These are phyloP conservation scores for Pagetopsis macropterus DNA, from an alignment of 2,797 vertebrate species.

Conservation along the genomic window DNA sequence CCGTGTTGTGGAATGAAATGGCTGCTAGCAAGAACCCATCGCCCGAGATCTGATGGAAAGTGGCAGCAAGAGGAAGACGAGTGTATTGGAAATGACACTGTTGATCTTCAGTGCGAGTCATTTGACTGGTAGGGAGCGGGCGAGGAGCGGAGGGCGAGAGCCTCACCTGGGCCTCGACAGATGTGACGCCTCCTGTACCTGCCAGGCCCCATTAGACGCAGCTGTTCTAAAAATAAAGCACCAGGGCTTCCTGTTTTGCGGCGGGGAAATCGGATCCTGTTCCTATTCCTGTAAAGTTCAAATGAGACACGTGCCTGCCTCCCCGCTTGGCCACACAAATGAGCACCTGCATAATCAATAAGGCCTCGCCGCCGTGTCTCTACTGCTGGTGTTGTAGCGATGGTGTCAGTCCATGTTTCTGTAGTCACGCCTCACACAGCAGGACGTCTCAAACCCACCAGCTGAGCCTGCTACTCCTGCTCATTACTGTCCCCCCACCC, in stretches of 20 bases:
- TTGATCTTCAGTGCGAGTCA: conserved; percentile 83
- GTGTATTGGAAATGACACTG: conserved; percentile 83
- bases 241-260: conserved; percentile 68
- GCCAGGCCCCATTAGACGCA: conserved; percentile 84
- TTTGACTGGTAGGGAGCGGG: conserved; percentile 75
- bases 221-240: conserved; percentile 84
- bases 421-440: conserved; percentile 58
- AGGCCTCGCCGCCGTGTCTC: conserved; percentile 56
- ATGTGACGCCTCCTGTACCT: conserved; percentile 85
- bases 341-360: conserved; percentile 80
- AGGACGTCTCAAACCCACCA: conserved; percentile 54
- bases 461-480: conserved; percentile 53
- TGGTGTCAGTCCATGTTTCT: conserved; percentile 55
- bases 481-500: conserved; percentile 64
- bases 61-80: conserved; percentile 77
- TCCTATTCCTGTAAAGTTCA: conserved; percentile 80
- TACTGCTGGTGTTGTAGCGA: conserved; percentile 50
- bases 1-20: conserved; percentile 79
- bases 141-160: conserved; percentile 65
- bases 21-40: conserved; percentile 77
- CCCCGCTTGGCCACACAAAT: conserved; percentile 80
- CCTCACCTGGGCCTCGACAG: conserved; percentile 83
- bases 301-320: conserved; percentile 74
- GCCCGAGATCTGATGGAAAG: conserved; percentile 75
- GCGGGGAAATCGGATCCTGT: conserved; percentile 71